These are phyloP conservation scores for Lottia gigantea DNA, from an alignment of 2,888 invertebrate species.

Conservation along the genomic window DNA sequence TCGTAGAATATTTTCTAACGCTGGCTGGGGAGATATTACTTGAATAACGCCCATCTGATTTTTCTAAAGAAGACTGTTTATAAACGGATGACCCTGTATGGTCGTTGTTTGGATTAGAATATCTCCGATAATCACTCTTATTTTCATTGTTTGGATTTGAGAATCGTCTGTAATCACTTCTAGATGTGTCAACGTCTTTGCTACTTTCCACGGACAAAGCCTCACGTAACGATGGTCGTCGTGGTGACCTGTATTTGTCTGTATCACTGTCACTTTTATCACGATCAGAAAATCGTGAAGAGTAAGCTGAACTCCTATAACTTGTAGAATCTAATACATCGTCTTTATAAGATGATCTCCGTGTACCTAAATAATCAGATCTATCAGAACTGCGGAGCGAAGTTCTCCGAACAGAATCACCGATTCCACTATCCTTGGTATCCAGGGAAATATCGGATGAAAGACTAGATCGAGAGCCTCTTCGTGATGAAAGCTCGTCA, in stretches of 20 bases:
- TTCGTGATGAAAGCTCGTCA: background rate
- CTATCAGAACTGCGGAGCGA: background rate
- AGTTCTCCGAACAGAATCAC: background rate
- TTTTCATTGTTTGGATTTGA: background rate
- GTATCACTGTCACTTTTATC: conserved; percentile 20
- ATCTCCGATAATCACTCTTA: too few relatives aligned
- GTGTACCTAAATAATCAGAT: conserved; percentile 2
- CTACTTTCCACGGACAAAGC: background rate
- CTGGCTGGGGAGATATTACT: too few relatives aligned
- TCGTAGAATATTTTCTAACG: too few relatives aligned
- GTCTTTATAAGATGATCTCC: conserved; percentile 11
- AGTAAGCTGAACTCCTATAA: conserved; percentile 3
- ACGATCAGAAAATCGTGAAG: background rate
- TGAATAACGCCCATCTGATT: background rate
- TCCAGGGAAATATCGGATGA: conserved; percentile 21
- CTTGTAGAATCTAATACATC: background rate
- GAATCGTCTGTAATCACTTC: background rate
- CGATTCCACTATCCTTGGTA: background rate
- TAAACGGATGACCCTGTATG: background rate
- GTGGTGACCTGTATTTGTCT: background rate
- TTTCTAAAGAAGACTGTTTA: conserved; percentile 1
- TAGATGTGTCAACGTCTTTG: background rate
- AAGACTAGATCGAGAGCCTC: conserved; percentile 16
- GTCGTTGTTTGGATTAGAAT: background rate
- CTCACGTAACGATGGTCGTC: background rate